These are phyloP conservation scores for Hucho hucho DNA, from an alignment of 2,113 vertebrate genomes.

Conservation along the genomic window DNA sequence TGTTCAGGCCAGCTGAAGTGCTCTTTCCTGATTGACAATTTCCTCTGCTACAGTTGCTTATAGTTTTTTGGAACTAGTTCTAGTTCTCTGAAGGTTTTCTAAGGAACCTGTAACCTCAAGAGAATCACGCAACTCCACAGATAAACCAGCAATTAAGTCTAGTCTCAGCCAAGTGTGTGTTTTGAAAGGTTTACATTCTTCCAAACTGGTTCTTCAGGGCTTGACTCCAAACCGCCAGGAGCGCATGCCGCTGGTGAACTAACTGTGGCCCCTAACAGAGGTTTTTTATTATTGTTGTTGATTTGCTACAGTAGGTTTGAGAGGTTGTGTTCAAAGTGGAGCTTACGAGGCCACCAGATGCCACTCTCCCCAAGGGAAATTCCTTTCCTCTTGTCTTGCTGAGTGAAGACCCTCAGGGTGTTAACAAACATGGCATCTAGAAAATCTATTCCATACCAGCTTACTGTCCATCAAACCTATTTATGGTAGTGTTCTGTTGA, in stretches of 20 bases:
- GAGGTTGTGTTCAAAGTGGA: constrained; percentile 4
- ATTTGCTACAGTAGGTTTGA: constrained; percentile 30
- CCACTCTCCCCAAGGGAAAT: constrained; percentile 26
- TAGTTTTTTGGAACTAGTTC: too few relatives aligned
- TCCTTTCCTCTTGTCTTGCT: constrained; percentile 24
- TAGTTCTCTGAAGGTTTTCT: too few relatives aligned
- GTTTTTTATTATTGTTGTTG: constrained; percentile 25
- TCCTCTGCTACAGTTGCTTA: too few relatives aligned
- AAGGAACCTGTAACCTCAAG: too few relatives aligned
- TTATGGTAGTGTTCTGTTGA: neutral
- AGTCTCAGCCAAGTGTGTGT: neutral
- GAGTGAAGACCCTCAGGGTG: constrained; percentile 4
- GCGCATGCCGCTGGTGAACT: constrained; percentile 24
- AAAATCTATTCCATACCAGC: neutral
- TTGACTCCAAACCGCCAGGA: constrained; percentile 11
- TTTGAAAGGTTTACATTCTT: constrained; percentile 27
- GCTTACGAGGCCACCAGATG: constrained; percentile 18
- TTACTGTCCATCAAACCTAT: constrained; percentile 1
- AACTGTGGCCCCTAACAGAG: constrained; percentile 15
- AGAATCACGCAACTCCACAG: neutral
- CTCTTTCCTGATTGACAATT: too few relatives aligned
- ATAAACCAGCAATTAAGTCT: neutral
- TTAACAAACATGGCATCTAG: neutral
- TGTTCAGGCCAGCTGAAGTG: too few relatives aligned
- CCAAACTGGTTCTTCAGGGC: constrained; percentile 48